A percentile compares a stretch with the other conserved stretches of the same genome.
Conservation (phyloP, 2,113 vertebrate species). For the Rhinichthys klamathensis region DNA sequence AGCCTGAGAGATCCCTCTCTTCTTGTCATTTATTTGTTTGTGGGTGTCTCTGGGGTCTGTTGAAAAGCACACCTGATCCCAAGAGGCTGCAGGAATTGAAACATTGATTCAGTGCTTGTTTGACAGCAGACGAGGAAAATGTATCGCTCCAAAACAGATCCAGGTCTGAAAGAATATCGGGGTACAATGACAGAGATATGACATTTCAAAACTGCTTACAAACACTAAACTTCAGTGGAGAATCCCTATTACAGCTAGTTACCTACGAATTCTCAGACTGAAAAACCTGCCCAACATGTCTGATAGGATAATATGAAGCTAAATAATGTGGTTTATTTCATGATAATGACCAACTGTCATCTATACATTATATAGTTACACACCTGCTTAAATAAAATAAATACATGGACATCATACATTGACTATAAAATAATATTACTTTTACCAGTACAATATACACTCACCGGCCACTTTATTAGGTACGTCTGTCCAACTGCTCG, state of each 20-base stretch:
- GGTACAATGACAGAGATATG: not conserved
- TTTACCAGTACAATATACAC: too few species aligned
- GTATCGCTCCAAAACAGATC: not conserved
- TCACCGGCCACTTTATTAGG: too few species aligned
- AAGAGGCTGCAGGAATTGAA: conserved; percentile 11
- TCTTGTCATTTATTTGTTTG: conserved; percentile 35
- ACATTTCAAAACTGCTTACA: conserved; percentile 13
- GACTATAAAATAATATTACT: not conserved
- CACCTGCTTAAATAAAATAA: too few species aligned
- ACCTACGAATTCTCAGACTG: not conserved
- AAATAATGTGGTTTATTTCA: not conserved
- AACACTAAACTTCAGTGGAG: not conserved
- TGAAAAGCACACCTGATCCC: conserved; percentile 40
- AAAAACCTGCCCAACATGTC: not conserved
- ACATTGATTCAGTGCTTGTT: conserved; percentile 31
- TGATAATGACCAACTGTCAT: not conserved
- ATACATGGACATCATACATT: too few species aligned
- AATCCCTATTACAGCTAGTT: not conserved
- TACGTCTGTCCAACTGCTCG: too few species aligned
- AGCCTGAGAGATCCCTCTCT: not conserved
- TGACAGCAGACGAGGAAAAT: conserved; percentile 17
- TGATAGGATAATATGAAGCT: not conserved
- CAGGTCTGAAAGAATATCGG: not conserved
- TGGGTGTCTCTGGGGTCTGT: conserved; percentile 6
- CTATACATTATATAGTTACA: not conserved